These are phyloP conservation scores for Neosilurus mollespiculum DNA, from an alignment of 2,797 vertebrate species.

Conservation along the genomic window DNA sequence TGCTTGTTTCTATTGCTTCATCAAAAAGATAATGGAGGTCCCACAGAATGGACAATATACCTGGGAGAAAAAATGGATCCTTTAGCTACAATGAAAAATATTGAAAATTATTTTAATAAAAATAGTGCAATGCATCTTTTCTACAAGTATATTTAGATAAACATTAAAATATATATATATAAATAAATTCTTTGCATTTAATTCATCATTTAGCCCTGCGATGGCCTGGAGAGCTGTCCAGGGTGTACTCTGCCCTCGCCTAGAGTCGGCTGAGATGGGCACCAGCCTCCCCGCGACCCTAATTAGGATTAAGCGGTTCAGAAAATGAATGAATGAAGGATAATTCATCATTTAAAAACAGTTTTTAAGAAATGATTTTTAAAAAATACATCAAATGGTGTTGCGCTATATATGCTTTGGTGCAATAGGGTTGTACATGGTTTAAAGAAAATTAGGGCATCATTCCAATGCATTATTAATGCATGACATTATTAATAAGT, in stretches of 20 bases:
- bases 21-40: not conserved
- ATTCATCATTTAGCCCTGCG: not conserved
- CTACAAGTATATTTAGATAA: not conserved
- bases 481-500: constrained; percentile 2
- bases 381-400: not conserved
- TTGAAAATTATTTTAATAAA: not conserved
- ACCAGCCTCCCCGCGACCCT: too few species aligned
- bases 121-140: not conserved
- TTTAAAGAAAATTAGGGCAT: not conserved
- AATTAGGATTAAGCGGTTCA: too few species aligned
- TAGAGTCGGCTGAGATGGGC: too few species aligned
- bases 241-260: too few species aligned
- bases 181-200: not conserved
- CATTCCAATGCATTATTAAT: constrained; percentile 4
- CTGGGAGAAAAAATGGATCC: not conserved
- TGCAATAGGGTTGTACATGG: not conserved
- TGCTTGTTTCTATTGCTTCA: not conserved
- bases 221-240: too few species aligned
- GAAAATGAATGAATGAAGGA: too few species aligned
- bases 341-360: not conserved
- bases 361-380: too few species aligned
- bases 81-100: not conserved
- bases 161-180: not conserved
- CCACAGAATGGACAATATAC: not conserved
- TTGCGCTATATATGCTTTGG: not conserved